Conservation (phyloP, 1,140 invertebrate genomes). For the Acyrthosiphon pisum region DNA sequence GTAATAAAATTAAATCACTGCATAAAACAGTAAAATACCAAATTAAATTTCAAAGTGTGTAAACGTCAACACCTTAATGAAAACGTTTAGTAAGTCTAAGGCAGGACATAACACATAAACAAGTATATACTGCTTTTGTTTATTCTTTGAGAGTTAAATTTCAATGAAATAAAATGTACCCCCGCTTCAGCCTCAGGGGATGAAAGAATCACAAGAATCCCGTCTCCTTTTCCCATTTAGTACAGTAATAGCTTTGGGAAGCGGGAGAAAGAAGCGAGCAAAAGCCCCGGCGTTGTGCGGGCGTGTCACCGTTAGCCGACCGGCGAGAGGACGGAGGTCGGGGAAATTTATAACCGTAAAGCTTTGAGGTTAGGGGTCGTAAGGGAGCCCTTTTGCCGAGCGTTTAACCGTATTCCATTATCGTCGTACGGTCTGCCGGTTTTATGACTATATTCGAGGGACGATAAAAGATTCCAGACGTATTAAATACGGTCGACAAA, state of each 20-base stretch:
- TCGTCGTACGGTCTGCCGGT: constrained; percentile 53
- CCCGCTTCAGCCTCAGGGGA: neutral
- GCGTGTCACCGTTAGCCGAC: neutral
- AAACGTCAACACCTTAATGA: neutral
- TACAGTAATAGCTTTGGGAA: constrained; percentile 27
- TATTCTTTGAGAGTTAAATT: constrained; percentile 44
- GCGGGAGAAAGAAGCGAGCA: neutral
- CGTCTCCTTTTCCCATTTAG: constrained; percentile 36
- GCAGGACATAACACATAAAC: neutral
- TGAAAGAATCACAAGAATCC: constrained; percentile 44
- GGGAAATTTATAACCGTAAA: constrained; percentile 53
- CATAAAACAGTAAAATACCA: neutral
- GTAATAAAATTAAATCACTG: neutral
- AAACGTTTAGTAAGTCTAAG: constrained; percentile 18
- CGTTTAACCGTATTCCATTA: constrained; percentile 57
- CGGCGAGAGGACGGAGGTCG: neutral
- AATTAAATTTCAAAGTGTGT: neutral
- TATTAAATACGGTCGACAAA: constrained; percentile 56
- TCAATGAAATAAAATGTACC: constrained; percentile 48
- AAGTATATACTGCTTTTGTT: constrained; percentile 16
- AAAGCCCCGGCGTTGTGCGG: constrained; percentile 7
- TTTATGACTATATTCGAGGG: constrained; percentile 55
- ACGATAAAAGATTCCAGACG: constrained; percentile 57
- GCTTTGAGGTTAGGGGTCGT: constrained; percentile 54
- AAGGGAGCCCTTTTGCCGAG: constrained; percentile 47